phyloP scores from a whole-genome alignment of 2,797 vertebrate species.

The Macropus fuliginosus region DNA sequence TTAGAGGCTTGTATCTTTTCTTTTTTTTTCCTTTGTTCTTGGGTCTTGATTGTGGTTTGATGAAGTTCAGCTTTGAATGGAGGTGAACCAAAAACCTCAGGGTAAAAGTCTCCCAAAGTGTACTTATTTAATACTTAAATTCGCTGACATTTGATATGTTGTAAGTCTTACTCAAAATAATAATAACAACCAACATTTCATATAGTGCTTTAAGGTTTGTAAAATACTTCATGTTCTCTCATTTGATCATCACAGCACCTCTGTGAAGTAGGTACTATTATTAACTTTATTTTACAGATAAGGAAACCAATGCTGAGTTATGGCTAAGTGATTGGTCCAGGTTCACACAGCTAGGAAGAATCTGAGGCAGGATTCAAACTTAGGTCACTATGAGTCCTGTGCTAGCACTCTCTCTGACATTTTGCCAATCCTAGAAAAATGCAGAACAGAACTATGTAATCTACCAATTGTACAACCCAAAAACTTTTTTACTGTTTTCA shows the following conservation, averaged over 20 bases:
- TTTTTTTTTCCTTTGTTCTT: neutral
- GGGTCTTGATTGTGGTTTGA: neutral
- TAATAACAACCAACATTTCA: constrained; percentile 9
- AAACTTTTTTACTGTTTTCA: neutral
- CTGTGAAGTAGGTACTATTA: constrained; percentile 13
- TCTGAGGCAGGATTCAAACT: neutral
- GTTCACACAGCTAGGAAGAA: neutral
- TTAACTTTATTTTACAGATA: constrained; percentile 19
- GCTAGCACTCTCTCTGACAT: neutral
- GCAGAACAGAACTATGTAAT: neutral
- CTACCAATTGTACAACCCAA: neutral
- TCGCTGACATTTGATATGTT: neutral
- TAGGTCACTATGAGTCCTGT: neutral
- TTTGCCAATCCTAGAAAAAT: neutral
- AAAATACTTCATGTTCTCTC: constrained; percentile 28
- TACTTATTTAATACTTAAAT: constrained; percentile 1
- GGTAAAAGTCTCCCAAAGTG: neutral
- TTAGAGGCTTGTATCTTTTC: neutral
- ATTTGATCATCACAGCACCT: neutral
- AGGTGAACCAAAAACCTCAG: neutral
- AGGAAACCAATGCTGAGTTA: neutral
- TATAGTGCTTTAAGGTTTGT: constrained; percentile 4
- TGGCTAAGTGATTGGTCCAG: neutral
- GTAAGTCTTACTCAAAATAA: neutral
- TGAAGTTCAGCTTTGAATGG: neutral